Evolutionary conservation across 2,113 vertebrate species (phyloP), one percentile per base, ranked within the genome.

Genomic region (Bufo bufo): DNA sequence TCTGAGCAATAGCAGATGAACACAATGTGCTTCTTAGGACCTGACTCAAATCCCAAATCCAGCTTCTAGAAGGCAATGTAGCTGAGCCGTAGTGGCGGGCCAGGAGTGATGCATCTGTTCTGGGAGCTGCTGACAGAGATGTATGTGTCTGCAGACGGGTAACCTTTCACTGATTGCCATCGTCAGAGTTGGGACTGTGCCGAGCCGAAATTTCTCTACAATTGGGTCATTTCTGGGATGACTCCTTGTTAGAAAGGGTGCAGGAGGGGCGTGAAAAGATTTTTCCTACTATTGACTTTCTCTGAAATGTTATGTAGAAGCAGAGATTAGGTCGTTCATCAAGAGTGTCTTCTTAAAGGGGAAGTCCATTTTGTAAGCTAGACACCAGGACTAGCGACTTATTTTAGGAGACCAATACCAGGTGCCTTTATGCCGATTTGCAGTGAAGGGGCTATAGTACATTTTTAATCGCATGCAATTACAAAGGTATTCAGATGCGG

Each of bases 11-110:
- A 11, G 50, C 59, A 58, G 87, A 71, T 59, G 65, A 47, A 50
- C 59, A 84, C 77, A 69, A 78, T 65, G 79, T 88, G 52, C 77
- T 63, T 77, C 65, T 78, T 69, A 45, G 33, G 61, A 84, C 74
- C 79, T 88, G 87, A 84, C 87, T 88, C 82, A 69, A 78, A 88
- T 84, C 72, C n/a, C 11, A 88, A 88, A 77, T 58, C 72, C n/a
- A 13, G 16, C 81, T 45, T 11, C 16, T 77, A 66, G 56, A 45
- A n/a, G 11, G 81, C 58, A 13, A 63, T 13, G 61, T 47, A 19
- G 58, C 71, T 52, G 47, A 17, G 71, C 59, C 47, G 11, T 20
- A 7, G 13, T 59, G 79, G 19, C 56, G 7, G 47, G 47, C 54
- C 45, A 4, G 80, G 3, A 77, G 49, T 78, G 81, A 84, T 88